Evolutionary conservation across 2,113 vertebrate species (phyloP).

Genomic region (Seriola quinqueradiata): DNA sequence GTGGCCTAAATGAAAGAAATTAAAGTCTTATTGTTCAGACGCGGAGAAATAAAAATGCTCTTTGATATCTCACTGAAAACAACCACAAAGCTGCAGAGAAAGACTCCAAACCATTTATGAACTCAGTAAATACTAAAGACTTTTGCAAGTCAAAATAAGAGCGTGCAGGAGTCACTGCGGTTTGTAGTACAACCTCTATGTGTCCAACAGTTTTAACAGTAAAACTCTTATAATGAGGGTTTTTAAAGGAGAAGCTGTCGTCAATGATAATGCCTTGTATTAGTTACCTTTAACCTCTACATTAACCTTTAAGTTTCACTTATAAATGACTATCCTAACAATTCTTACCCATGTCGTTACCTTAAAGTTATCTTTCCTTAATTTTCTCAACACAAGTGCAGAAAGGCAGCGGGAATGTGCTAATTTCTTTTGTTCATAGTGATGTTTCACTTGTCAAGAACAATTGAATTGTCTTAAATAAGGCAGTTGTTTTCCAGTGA

Average conservation of each 20-base stretch:
- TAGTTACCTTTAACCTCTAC: too few relatives aligned
- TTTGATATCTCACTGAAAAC: slow-evolving; percentile 8
- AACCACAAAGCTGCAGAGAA: not conserved
- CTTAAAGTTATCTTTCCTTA: too few relatives aligned
- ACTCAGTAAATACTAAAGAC: not conserved
- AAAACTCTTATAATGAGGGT: too few relatives aligned
- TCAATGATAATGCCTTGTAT: too few relatives aligned
- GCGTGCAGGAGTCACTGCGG: not conserved
- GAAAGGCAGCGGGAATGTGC: not conserved
- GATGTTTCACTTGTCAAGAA: not conserved
- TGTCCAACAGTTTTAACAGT: too few relatives aligned
- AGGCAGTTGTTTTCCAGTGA: too few relatives aligned
- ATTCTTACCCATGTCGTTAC: too few relatives aligned
- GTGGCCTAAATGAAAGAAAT: slow-evolving; percentile 14
- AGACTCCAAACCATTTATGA: not conserved
- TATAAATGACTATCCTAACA: too few relatives aligned
- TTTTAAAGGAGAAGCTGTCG: too few relatives aligned
- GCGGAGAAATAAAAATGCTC: not conserved
- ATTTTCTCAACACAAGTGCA: too few relatives aligned
- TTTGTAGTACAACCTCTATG: not conserved
- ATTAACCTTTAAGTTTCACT: too few relatives aligned
- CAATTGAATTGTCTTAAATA: too few relatives aligned
- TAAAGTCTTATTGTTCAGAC: slow-evolving; percentile 6
- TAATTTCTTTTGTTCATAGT: not conserved
- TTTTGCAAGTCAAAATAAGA: slow-evolving; percentile 12